A percentile compares a stretch with the other conserved stretches of the same genome.
phyloP scores from a whole-genome alignment of 1,140 invertebrate species.

The Acromyrmex heyeri region DNA sequence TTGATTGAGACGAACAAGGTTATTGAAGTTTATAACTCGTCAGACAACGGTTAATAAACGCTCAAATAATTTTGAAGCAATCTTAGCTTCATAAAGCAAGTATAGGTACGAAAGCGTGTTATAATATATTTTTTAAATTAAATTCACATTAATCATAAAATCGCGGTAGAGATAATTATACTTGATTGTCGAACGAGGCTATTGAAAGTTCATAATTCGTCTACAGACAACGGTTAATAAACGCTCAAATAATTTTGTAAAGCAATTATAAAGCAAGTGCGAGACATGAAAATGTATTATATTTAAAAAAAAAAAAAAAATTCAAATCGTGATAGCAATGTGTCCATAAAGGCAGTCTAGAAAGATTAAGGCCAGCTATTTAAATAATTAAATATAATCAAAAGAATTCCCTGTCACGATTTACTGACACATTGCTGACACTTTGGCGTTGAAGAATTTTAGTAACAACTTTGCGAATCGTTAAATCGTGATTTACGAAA shows the following conservation, averaged over 20 bases:
- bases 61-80: background rate
- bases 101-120: background rate
- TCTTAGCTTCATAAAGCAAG: background rate
- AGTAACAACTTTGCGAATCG: background rate
- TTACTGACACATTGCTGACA: background rate
- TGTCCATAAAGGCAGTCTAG: background rate
- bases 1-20: background rate
- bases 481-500: constrained; percentile 19
- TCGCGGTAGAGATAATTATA: background rate
- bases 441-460: background rate
- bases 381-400: background rate
- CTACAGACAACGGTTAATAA: background rate
- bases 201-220: background rate
- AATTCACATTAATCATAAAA: background rate
- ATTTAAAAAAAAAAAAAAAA: too few relatives aligned
- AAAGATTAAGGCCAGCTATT: background rate
- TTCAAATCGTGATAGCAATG: background rate
- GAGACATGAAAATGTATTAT: background rate
- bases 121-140: background rate
- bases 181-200: background rate
- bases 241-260: background rate
- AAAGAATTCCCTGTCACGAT: background rate
- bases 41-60: background rate
- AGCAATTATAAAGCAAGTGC: background rate
- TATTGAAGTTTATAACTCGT: background rate